Conservation (phyloP, 2,888 invertebrate species). For the Xylocampa areola region DNA sequence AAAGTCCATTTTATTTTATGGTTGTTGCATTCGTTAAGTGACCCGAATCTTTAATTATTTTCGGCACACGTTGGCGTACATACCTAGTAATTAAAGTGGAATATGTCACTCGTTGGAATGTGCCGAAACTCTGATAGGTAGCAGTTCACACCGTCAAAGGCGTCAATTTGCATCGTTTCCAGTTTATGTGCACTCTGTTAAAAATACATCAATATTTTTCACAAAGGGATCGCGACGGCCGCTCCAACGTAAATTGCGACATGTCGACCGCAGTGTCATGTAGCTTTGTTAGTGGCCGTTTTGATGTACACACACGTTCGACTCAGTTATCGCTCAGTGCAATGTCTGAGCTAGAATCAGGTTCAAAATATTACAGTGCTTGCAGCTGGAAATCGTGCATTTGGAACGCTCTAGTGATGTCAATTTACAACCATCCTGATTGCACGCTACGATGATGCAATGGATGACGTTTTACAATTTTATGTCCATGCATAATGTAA, state of each 20-base stretch:
- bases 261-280: constrained; percentile 58
- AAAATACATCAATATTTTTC: constrained; percentile 54
- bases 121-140: constrained; percentile 34
- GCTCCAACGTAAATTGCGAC: constrained; percentile 59
- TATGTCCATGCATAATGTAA: background rate
- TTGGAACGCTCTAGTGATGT: constrained; percentile 34
- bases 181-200: constrained; percentile 46
- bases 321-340: constrained; percentile 40
- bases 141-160: constrained; percentile 42
- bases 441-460: constrained; percentile 15
- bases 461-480: constrained; percentile 21
- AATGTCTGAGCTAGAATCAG: constrained; percentile 28
- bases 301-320: constrained; percentile 37
- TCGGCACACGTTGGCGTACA: constrained; percentile 16
- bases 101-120: constrained; percentile 12
- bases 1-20: constrained; percentile 26
- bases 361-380: constrained; percentile 38
- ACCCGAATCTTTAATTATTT: constrained; percentile 44
- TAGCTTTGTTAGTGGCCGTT: constrained; percentile 59
- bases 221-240: constrained; percentile 38
- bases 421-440: constrained; percentile 43
- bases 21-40: constrained; percentile 34
- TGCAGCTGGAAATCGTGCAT: constrained; percentile 42
- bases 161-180: constrained; percentile 55
- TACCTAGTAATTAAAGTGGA: constrained; percentile 34